Evolutionary conservation across 1,140 invertebrate genomes (phyloP).

Genomic region (Zaprionus taronus): DNA sequence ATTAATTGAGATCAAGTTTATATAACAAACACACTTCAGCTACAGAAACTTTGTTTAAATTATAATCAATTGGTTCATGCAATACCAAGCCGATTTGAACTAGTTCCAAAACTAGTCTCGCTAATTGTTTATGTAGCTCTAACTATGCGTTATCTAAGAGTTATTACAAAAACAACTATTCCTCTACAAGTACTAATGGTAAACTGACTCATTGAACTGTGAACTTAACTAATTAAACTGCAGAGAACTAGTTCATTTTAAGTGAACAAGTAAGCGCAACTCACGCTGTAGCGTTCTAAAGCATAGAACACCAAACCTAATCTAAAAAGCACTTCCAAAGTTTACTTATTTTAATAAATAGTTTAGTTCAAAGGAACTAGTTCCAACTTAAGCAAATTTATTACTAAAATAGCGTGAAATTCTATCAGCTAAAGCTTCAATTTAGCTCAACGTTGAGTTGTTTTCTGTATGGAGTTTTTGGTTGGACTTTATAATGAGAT

Average conservation of each 20-base stretch:
- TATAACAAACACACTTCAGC: no score
- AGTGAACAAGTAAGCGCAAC: neutral
- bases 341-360: no score
- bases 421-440: neutral
- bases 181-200: no score
- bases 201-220: no score
- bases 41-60: no score
- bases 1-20: neutral
- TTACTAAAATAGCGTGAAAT: neutral
- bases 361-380: neutral
- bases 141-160: neutral
- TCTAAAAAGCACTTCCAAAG: no score
- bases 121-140: neutral
- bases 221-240: no score
- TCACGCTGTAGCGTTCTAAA: neutral
- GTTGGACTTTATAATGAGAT: slow-evolving; percentile 23
- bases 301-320: neutral
- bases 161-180: neutral
- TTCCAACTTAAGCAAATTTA: neutral
- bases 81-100: no score
- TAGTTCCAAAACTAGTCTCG: neutral
- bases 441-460: slow-evolving; percentile 11
- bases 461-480: slow-evolving; percentile 42
- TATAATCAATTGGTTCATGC: no score
- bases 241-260: slow-evolving; percentile 13